phyloP scores from a whole-genome alignment of 1,140 invertebrate species.

The Procambarus virginalis region DNA sequence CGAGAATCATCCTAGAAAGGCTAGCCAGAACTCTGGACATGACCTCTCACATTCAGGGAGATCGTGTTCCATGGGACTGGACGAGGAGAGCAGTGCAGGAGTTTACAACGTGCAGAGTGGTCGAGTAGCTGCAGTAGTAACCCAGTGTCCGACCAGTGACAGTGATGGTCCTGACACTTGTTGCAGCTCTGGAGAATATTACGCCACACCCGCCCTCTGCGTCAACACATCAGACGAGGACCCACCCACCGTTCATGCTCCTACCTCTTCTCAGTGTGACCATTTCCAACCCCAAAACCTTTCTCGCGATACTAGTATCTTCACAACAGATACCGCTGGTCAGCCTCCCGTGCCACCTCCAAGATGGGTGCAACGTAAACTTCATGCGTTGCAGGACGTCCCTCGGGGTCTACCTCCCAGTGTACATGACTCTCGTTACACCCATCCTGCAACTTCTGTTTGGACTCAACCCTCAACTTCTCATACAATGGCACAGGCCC shows the following conservation, averaged over 20 bases:
- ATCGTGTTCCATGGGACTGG: background rate
- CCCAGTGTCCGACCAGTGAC: constrained; percentile 22
- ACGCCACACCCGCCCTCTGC: constrained; percentile 64
- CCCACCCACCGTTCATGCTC: background rate
- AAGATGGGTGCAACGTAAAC: constrained; percentile 17
- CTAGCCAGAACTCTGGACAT: background rate
- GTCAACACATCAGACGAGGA: constrained; percentile 67
- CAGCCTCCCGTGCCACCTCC: constrained; percentile 18
- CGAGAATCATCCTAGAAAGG: constrained; percentile 10
- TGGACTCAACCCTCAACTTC: background rate
- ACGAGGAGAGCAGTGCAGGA: constrained; percentile 31
- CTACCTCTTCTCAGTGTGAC: background rate
- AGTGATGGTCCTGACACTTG: constrained; percentile 35
- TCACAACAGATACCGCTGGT: background rate
- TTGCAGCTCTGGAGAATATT: constrained; percentile 64
- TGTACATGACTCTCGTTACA: no score
- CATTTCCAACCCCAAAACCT: background rate
- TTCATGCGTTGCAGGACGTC: background rate
- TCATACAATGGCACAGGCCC: background rate
- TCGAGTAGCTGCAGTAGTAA: background rate
- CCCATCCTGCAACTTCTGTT: background rate
- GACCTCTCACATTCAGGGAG: background rate
- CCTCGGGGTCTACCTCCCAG: background rate
- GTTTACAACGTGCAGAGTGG: constrained; percentile 60
- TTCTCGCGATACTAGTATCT: background rate